Conservation (phyloP, 1,140 invertebrate genomes). For the Drosophila sucinea region DNA sequence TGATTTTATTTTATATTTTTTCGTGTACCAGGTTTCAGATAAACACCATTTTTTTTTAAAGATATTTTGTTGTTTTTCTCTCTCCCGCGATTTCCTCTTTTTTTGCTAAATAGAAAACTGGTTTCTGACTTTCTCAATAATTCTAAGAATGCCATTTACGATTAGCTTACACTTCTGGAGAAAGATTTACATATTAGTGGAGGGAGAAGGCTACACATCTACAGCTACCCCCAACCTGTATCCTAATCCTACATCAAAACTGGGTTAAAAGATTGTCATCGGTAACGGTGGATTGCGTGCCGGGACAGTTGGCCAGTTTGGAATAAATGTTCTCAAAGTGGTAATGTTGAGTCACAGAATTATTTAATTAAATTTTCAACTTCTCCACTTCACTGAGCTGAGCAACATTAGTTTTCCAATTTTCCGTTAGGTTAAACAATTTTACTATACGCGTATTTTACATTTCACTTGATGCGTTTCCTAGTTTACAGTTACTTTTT, state of each 20-base stretch:
- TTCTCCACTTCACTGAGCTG: background rate
- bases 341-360: background rate
- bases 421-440: background rate
- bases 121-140: slow-evolving; percentile 2
- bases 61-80: background rate
- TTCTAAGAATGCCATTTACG: background rate
- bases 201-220: background rate
- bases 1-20: slow-evolving; percentile 8
- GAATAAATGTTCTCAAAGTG: background rate
- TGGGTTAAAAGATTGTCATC: slow-evolving; percentile 18
- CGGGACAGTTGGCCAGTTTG: background rate
- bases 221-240: background rate
- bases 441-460: background rate
- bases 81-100: background rate
- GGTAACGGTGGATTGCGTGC: background rate
- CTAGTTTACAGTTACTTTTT: slow-evolving; percentile 11
- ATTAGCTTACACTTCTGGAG: background rate
- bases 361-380: background rate
- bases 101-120: background rate
- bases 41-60: background rate
- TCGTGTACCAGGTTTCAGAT: background rate
- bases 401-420: background rate
- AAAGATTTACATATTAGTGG: background rate
- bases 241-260: slow-evolving; percentile 1
- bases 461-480: slow-evolving; percentile 1